These are phyloP conservation scores for Cactoblastis cactorum DNA, from an alignment of 2,888 invertebrate species.

Conservation along the genomic window DNA sequence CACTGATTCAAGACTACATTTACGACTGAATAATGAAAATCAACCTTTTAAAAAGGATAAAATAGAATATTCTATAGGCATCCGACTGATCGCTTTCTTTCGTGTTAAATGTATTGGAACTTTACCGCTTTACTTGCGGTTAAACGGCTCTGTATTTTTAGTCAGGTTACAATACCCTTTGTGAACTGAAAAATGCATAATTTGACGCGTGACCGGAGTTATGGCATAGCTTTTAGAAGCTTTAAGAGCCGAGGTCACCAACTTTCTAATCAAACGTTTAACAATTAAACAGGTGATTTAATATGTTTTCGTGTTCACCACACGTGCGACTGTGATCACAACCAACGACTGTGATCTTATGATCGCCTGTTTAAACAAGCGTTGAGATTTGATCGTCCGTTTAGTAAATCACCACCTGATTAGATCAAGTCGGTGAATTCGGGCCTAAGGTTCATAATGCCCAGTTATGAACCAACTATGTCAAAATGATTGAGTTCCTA, in stretches of 20 bases:
- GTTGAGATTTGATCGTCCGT: too few species aligned
- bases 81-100: slow-evolving; percentile 15
- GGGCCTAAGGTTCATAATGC: too few species aligned
- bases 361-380: too few species aligned
- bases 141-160: slow-evolving; percentile 19
- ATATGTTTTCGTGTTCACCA: too few species aligned
- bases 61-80: slow-evolving; percentile 15
- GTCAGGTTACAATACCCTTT: slow-evolving; percentile 12
- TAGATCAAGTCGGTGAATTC: too few species aligned
- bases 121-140: slow-evolving; percentile 8
- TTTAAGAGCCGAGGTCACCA: not conserved
- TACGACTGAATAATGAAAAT: slow-evolving; percentile 8
- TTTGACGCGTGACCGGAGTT: slow-evolving; percentile 1
- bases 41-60: slow-evolving; percentile 4
- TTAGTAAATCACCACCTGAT: too few species aligned
- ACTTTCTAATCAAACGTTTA: too few species aligned
- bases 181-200: not conserved
- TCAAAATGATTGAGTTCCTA: too few species aligned
- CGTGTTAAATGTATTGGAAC: slow-evolving; percentile 22
- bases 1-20: not conserved
- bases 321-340: too few species aligned
- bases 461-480: too few species aligned
- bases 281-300: too few species aligned
- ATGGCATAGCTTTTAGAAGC: not conserved
- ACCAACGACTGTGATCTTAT: too few species aligned